Percentiles rank a stretch among this genome's conserved stretches.
These are phyloP conservation scores for Cataglyphis livida DNA, from an alignment of 2,888 invertebrate genomes.

Conservation along the genomic window DNA sequence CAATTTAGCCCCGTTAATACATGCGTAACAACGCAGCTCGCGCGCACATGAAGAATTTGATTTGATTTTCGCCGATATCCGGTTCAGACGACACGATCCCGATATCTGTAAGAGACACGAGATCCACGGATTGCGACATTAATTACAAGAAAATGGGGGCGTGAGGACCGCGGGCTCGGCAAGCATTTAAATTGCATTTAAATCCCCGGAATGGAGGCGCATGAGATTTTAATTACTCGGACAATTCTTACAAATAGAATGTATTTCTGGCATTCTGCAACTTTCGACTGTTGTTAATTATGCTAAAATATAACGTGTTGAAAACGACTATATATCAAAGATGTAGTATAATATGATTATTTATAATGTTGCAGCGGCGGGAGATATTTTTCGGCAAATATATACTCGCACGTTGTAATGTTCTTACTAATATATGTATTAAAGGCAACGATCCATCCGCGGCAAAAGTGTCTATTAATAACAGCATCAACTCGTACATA, in stretches of 20 bases:
- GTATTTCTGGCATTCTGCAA: not conserved
- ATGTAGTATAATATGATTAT: slow-evolving; percentile 15
- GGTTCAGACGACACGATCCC: not conserved
- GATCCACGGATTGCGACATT: slow-evolving; percentile 23
- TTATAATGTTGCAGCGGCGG: not conserved
- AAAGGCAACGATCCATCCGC: slow-evolving; percentile 24
- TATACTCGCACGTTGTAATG: slow-evolving; percentile 6
- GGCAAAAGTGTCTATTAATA: slow-evolving; percentile 29
- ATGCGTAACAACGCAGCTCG: not conserved
- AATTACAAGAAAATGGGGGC: slow-evolving; percentile 20
- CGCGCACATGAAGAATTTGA: not conserved
- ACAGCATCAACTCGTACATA: slow-evolving; percentile 26
- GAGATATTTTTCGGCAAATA: slow-evolving; percentile 25
- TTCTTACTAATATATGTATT: slow-evolving; percentile 38
- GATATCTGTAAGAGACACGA: slow-evolving; percentile 7
- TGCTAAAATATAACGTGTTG: not conserved
- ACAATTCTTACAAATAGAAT: not conserved
- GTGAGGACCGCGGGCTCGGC: not conserved
- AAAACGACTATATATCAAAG: slow-evolving; percentile 2
- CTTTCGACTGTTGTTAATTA: not conserved
- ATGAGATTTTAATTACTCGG: slow-evolving; percentile 18
- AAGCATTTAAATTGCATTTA: slow-evolving; percentile 8
- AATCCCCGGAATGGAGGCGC: not conserved
- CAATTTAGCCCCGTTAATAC: slow-evolving; percentile 14
- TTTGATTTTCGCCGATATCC: not conserved